Percentiles rank a stretch among this genome's conserved stretches.
phyloP scores from a whole-genome alignment of 2,113 vertebrate genomes.

The Malurus elegans region DNA sequence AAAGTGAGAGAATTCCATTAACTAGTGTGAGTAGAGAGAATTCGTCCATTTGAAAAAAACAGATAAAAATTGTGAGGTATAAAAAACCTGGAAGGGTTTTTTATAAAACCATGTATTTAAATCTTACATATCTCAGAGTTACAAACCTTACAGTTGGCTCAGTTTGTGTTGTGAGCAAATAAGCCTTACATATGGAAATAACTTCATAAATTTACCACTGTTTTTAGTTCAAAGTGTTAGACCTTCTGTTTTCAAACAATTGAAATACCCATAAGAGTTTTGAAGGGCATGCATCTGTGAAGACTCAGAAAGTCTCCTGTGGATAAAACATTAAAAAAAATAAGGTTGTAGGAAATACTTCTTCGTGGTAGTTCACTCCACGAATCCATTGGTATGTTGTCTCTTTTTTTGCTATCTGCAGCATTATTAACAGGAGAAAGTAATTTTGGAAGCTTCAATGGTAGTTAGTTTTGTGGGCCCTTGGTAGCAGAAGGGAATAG shows the following conservation, averaged over 20 bases:
- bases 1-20: not conserved
- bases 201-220: not conserved
- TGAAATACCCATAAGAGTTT: not conserved
- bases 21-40: not conserved
- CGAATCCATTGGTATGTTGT: not conserved
- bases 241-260: not conserved
- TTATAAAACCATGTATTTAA: rapidly evolving
- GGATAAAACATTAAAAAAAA: not conserved
- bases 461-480: not conserved
- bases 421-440: not conserved
- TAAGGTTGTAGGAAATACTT: not conserved
- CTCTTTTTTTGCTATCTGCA: not conserved
- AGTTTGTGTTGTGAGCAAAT: not conserved
- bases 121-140: not conserved
- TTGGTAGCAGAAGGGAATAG: not conserved
- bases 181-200: not conserved
- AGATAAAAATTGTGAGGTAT: not conserved
- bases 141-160: not conserved
- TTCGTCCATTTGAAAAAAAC: not conserved
- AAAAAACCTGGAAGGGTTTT: not conserved
- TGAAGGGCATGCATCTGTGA: not conserved
- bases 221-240: not conserved
- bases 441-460: not conserved
- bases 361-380: not conserved
- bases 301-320: not conserved